phyloP scores from a whole-genome alignment of 2,888 invertebrate genomes.

The Thymelicus lineola region DNA sequence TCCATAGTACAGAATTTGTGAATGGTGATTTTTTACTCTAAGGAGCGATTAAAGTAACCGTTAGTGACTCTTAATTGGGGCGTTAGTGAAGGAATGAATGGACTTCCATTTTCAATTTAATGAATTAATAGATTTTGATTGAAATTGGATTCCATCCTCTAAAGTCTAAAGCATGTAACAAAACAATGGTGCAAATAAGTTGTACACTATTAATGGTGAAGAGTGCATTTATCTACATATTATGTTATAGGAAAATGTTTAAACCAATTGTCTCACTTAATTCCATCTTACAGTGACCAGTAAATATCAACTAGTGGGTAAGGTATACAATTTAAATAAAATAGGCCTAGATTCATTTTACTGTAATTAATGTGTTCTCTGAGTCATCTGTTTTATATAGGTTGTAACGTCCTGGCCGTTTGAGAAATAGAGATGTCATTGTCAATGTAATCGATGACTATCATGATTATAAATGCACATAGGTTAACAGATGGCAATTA shows the following conservation, averaged over 20 bases:
- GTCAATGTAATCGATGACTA: constrained; percentile 3
- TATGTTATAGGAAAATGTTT: background rate
- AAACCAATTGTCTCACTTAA: background rate
- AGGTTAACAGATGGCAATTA: constrained; percentile 21
- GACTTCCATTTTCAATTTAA: background rate
- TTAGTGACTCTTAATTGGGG: too few relatives aligned
- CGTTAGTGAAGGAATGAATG: background rate
- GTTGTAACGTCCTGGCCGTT: background rate
- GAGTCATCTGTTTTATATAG: background rate
- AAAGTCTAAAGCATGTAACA: background rate
- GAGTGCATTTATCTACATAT: background rate
- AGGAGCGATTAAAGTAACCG: too few relatives aligned
- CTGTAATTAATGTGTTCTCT: background rate
- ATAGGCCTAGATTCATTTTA: background rate
- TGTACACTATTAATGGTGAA: background rate
- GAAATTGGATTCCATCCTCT: background rate
- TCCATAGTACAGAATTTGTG: too few relatives aligned
- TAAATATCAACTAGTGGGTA: background rate
- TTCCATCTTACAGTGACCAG: background rate
- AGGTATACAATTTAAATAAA: background rate
- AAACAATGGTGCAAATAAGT: background rate
- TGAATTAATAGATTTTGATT: background rate
- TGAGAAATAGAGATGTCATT: background rate
- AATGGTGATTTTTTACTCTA: too few relatives aligned
- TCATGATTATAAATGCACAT: constrained; percentile 27